A percentile compares a stretch with the other conserved stretches of the same genome.
These are phyloP conservation scores for Epizoanthus ramosus DNA, from an alignment of 92 coral and sea anemone species.

Conservation along the genomic window DNA sequence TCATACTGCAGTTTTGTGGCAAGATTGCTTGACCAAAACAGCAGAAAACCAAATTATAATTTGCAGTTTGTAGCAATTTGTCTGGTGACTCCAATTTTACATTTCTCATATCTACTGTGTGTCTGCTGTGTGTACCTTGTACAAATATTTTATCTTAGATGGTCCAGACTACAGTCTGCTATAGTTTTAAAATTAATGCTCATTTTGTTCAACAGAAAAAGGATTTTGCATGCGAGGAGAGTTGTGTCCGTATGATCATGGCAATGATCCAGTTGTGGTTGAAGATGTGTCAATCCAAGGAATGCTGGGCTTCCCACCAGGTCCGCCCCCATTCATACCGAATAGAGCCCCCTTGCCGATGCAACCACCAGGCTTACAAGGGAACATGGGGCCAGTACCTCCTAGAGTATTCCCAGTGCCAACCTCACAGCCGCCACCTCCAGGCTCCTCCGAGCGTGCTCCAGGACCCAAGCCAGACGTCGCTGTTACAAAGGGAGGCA, in stretches of 20 bases:
- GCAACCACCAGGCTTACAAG: constrained; percentile 61
- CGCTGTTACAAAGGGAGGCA: constrained; percentile 47
- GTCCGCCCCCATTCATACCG: constrained; percentile 77
- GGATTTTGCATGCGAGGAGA: constrained; percentile 99
- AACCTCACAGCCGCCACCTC: constrained; percentile 80
- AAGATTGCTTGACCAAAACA: no score
- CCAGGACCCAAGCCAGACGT: constrained; percentile 51
- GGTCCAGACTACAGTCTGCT: not conserved
- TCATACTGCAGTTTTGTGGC: no score
- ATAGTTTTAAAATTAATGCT: not conserved
- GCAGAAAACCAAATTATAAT: no score
- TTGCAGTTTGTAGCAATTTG: no score
- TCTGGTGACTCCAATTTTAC: not conserved
- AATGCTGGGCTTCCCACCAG: constrained; percentile 82
- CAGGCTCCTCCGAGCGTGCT: constrained; percentile 42
- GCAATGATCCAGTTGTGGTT: constrained; percentile 96
- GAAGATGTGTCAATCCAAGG: constrained; percentile 90
- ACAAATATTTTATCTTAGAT: no score
- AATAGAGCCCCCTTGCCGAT: constrained; percentile 76
- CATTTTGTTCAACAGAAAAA: constrained; percentile 68
- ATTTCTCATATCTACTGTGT: no score
- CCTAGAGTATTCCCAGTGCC: constrained; percentile 63
- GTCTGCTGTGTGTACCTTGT: not conserved
- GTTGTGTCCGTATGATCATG: constrained; percentile 96
- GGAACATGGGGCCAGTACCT: constrained; percentile 69